Evolutionary conservation across 2,113 vertebrate genomes (phyloP).

Genomic region (Pogonocichla stellata): DNA sequence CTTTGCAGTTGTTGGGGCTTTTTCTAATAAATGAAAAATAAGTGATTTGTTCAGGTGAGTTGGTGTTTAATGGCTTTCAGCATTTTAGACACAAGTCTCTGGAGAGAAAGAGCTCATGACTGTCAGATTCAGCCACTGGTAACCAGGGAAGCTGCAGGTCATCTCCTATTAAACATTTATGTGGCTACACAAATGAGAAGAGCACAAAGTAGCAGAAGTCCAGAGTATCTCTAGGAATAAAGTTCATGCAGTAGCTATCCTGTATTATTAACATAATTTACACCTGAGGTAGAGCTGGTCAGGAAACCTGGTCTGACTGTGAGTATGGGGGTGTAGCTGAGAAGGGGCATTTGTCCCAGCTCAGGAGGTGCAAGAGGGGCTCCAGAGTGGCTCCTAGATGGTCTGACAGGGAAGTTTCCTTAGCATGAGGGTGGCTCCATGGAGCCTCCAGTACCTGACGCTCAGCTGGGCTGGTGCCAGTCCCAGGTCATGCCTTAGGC

Average conservation of each 20-base stretch:
- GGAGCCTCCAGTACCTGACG: background rate
- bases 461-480: background rate
- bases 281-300: rapidly evolving
- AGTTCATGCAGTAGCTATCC: background rate
- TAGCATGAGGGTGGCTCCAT: too few relatives aligned
- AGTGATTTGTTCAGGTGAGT: background rate
- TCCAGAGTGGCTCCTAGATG: background rate
- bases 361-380: background rate
- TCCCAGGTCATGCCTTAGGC: background rate
- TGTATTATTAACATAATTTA: background rate
- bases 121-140: background rate
- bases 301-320: background rate
- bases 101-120: background rate
- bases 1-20: background rate
- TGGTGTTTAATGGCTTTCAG: background rate
- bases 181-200: background rate
- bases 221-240: background rate
- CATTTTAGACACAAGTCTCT: background rate
- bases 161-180: background rate
- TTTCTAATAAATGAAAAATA: background rate
- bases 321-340: background rate
- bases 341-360: background rate
- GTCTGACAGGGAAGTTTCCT: background rate
- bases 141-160: background rate
- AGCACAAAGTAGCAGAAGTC: background rate